Percentiles rank a stretch among this genome's conserved stretches.
These are phyloP conservation scores for Tanypteryx hageni DNA, from an alignment of 2,888 invertebrate genomes.

Conservation along the genomic window DNA sequence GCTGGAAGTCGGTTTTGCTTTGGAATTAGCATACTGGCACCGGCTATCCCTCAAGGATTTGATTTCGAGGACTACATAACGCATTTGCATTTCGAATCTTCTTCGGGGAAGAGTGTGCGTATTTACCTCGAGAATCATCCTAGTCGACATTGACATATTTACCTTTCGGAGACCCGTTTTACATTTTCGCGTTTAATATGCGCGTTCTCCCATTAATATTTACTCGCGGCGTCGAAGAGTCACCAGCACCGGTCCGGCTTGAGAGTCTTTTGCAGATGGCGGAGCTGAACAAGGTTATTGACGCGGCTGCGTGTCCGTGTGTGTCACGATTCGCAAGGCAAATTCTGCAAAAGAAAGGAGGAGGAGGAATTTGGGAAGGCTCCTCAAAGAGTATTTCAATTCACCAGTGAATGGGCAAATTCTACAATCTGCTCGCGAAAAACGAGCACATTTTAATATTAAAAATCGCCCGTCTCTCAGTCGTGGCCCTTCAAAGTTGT, in stretches of 20 bases:
- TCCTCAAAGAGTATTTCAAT: not conserved
- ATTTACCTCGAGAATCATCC: conserved; percentile 13
- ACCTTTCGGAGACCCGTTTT: conserved; percentile 24
- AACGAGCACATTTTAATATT: too few relatives aligned
- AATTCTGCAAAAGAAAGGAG: not conserved
- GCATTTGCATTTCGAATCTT: conserved; percentile 32
- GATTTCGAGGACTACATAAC: conserved; percentile 23
- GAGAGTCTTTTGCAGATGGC: conserved; percentile 12
- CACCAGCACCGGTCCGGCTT: not conserved
- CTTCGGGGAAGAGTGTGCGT: conserved; percentile 1
- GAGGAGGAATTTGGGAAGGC: not conserved
- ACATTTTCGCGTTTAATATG: conserved; percentile 32
- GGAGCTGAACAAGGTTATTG: not conserved
- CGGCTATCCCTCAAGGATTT: conserved; percentile 29
- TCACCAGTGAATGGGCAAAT: too few relatives aligned
- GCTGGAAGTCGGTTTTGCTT: conserved; percentile 1
- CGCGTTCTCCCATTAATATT: conserved; percentile 29
- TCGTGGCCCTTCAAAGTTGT: not conserved
- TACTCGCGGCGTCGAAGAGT: not conserved
- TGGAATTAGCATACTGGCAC: conserved; percentile 16
- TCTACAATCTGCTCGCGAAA: too few relatives aligned
- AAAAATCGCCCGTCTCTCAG: not conserved
- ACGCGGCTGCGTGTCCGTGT: not conserved
- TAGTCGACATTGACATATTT: conserved; percentile 13
- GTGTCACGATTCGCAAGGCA: conserved; percentile 2